Base-by-base conservation (phyloP, 2,888 invertebrate genomes). In the Clostera curtula region DNA sequence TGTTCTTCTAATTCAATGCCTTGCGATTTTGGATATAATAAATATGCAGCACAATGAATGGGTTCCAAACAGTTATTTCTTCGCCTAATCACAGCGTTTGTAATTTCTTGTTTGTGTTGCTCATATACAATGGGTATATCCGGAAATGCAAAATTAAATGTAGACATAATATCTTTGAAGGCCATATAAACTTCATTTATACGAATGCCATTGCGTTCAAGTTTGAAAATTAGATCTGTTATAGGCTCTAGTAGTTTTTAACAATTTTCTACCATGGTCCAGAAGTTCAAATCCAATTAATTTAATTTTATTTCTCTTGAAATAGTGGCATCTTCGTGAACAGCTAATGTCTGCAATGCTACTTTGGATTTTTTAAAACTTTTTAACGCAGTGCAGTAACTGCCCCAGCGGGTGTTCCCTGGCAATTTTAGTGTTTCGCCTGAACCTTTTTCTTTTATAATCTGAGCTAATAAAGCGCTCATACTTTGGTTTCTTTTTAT, bases 11-110 rank as follows among this genome's bases (percentile, higher is more conserved):
- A 18, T 34, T 40, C 36, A 29, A 31, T 31, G 16, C 36, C 38
- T 36, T 40, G 43, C n/a, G 33, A 34, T 38, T 12, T 38, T 28
- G 40, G 38, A 36, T 43, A 36, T 19, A 41, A 31, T 15, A 40
- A 19, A 31, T 40, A 38, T 29, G 38, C 36, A 31, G 43, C 39
- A 24, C 21, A 34, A 37, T 40, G 40, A 18, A 37, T 31, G 10
- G 27, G 34, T 27, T 33, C 32, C 11, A 35, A 8, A 11, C 29
- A 37, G 12, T 29, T 34, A 29, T 34, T 23, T 33, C 24, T 29
- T 23, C 24, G 25, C 7, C 12, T 35, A 7, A 9, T 22, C 12
- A 35, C 31, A 19, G 18, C 13, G 27, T 35, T 36, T 25, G 9
- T 24, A 22, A 40, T 36, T 18, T 25, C 19, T 29, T 34, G 19